phyloP scores from a whole-genome alignment of 1,140 invertebrate species.

The Parasteatoda tepidariorum region DNA sequence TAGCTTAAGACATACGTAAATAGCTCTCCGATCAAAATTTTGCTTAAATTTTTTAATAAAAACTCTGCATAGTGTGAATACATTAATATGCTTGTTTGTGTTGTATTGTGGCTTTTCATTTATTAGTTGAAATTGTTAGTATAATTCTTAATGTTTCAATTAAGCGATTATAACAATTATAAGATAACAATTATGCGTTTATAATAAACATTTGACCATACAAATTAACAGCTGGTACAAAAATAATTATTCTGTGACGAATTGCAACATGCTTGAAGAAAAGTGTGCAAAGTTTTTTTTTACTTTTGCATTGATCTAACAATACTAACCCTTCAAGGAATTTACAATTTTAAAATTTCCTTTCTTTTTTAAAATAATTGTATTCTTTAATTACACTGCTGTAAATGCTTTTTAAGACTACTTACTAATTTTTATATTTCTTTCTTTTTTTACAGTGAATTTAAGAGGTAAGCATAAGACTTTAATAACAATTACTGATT shows the following conservation, averaged over 20 bases:
- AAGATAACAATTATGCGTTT: too few species aligned
- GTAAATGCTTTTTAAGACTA: constrained; percentile 26
- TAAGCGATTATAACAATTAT: too few species aligned
- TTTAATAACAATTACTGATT: constrained; percentile 11
- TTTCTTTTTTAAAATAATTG: background rate
- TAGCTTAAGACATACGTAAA: too few species aligned
- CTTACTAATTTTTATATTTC: constrained; percentile 50
- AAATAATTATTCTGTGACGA: background rate
- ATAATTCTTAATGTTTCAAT: too few species aligned
- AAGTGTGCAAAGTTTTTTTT: too few species aligned
- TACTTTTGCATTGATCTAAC: background rate
- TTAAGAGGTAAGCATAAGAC: constrained; percentile 55
- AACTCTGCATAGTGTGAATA: too few species aligned
- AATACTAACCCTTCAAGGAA: background rate
- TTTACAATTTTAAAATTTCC: background rate
- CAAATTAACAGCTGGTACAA: constrained; percentile 53
- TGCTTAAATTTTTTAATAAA: too few species aligned
- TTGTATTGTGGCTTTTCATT: too few species aligned
- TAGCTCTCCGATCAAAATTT: too few species aligned
- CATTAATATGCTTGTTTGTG: too few species aligned
- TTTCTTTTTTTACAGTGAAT: constrained; percentile 58
- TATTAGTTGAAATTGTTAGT: too few species aligned
- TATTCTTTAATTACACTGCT: constrained; percentile 9
- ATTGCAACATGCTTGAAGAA: background rate
- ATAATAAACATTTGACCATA: too few species aligned